phyloP scores from a whole-genome alignment of 2,888 invertebrate genomes.

The Phalangium opilio region DNA sequence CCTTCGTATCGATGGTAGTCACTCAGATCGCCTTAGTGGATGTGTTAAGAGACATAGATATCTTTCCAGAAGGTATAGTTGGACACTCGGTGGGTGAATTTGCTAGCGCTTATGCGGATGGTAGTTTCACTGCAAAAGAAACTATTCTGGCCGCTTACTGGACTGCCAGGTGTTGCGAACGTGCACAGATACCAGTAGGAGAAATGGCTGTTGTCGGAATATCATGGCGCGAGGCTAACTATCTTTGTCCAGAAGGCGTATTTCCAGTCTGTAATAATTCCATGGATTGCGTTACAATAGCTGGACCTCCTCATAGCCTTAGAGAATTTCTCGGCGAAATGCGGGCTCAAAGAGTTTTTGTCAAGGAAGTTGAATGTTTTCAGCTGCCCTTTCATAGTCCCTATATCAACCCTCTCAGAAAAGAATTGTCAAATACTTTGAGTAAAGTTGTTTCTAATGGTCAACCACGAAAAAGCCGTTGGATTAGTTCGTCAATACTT shows the following conservation, averaged over 20 bases:
- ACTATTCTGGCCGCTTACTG: slow-evolving; percentile 62
- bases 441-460: slow-evolving; percentile 47
- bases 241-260: slow-evolving; percentile 27
- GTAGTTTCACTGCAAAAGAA: slow-evolving; percentile 82
- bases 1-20: slow-evolving; percentile 35
- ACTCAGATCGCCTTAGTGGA: slow-evolving; percentile 33
- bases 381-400: slow-evolving; percentile 20
- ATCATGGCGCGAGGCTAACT: slow-evolving; percentile 27
- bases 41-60: slow-evolving; percentile 45
- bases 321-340: slow-evolving; percentile 15
- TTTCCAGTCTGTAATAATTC: slow-evolving; percentile 37
- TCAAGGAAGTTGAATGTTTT: slow-evolving; percentile 9
- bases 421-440: neutral
- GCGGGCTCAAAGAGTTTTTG: slow-evolving; percentile 29
- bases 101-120: slow-evolving; percentile 95
- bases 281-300: slow-evolving; percentile 37
- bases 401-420: neutral
- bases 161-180: slow-evolving; percentile 61
- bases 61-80: slow-evolving; percentile 81
- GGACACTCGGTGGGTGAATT: slow-evolving; percentile 91
- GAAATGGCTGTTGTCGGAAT: slow-evolving; percentile 38
- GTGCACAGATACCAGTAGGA: slow-evolving; percentile 46
- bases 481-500: too few species aligned
- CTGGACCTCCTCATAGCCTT: slow-evolving; percentile 28
- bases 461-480: too few species aligned